phyloP scores from a whole-genome alignment of 1,140 invertebrate species.

The Caenorhabditis latens region DNA sequence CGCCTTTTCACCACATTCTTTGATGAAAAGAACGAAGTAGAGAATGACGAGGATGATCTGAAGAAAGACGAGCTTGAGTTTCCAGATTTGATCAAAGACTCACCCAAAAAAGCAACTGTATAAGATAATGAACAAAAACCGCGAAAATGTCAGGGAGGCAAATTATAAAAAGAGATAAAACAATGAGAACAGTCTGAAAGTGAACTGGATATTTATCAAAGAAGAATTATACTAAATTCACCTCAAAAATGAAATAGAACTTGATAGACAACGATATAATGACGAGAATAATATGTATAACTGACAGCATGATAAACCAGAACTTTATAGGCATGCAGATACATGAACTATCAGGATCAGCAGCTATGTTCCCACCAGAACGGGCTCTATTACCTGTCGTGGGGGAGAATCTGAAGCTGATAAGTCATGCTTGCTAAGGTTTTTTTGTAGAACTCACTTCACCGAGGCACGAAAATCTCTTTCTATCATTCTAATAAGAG shows the following conservation, averaged over 20 bases:
- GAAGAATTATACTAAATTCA: background rate
- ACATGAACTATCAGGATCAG: background rate
- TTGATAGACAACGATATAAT: background rate
- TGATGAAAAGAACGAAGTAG: background rate
- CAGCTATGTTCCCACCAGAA: background rate
- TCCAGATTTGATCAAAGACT: too few relatives aligned
- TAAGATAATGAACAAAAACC: background rate
- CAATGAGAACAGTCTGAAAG: slow-evolving; percentile 8
- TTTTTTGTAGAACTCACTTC: background rate
- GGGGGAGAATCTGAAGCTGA: background rate
- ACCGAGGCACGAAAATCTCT: background rate
- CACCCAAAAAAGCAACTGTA: slow-evolving; percentile 29
- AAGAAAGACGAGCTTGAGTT: background rate
- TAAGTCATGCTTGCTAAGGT: background rate
- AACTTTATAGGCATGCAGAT: slow-evolving; percentile 20
- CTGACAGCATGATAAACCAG: slow-evolving; percentile 7
- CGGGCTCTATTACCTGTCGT: background rate
- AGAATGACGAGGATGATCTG: background rate
- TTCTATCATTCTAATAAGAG: too few relatives aligned
- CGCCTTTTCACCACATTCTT: background rate
- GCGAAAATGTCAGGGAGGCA: slow-evolving; percentile 3
- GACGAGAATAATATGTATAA: background rate
- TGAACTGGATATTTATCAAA: background rate
- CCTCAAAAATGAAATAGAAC: slow-evolving; percentile 20
- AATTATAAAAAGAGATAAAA: slow-evolving; percentile 10